Percentiles rank a stretch among this genome's conserved stretches.
phyloP scores from a whole-genome alignment of 2,888 invertebrate genomes.

The Drosophila phalerata region DNA sequence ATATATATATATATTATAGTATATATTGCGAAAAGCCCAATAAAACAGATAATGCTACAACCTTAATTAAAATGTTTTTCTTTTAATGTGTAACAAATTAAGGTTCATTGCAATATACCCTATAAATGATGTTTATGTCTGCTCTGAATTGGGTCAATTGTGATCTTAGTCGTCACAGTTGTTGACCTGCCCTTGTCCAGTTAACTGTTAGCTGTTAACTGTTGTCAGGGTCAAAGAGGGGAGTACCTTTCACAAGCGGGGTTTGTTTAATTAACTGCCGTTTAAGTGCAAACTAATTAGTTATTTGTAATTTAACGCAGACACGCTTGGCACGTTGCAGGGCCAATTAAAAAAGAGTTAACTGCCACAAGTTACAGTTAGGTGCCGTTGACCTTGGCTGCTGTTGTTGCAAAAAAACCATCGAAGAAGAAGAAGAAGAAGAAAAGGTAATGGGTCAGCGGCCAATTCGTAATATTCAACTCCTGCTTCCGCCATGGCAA shows the following conservation, averaged over 20 bases:
- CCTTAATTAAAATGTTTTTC: slow-evolving; percentile 19
- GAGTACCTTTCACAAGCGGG: slow-evolving; percentile 53
- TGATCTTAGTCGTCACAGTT: slow-evolving; percentile 48
- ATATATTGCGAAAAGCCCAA: slow-evolving; percentile 57
- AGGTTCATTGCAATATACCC: background rate
- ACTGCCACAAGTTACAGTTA: slow-evolving; percentile 60
- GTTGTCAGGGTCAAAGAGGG: slow-evolving; percentile 49
- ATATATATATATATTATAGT: slow-evolving; percentile 41
- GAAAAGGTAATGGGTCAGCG: slow-evolving; percentile 68
- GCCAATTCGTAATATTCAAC: slow-evolving; percentile 5
- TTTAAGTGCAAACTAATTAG: slow-evolving; percentile 72
- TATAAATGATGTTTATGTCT: slow-evolving; percentile 1
- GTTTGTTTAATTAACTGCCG: slow-evolving; percentile 49
- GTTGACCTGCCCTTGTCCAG: slow-evolving; percentile 42
- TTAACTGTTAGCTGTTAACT: background rate
- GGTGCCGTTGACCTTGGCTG: slow-evolving; percentile 74
- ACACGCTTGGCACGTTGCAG: slow-evolving; percentile 69
- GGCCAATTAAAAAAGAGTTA: slow-evolving; percentile 52
- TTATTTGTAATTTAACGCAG: slow-evolving; percentile 64
- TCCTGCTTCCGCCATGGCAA: slow-evolving; percentile 63
- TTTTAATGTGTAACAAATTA: background rate
- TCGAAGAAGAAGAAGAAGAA: background rate
- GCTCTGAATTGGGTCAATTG: slow-evolving; percentile 36
- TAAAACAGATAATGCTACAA: slow-evolving; percentile 70
- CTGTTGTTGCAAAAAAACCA: slow-evolving; percentile 24